Base-by-base conservation (phyloP, 92 coral and sea anemone species). In the Porites evermanni region DNA sequence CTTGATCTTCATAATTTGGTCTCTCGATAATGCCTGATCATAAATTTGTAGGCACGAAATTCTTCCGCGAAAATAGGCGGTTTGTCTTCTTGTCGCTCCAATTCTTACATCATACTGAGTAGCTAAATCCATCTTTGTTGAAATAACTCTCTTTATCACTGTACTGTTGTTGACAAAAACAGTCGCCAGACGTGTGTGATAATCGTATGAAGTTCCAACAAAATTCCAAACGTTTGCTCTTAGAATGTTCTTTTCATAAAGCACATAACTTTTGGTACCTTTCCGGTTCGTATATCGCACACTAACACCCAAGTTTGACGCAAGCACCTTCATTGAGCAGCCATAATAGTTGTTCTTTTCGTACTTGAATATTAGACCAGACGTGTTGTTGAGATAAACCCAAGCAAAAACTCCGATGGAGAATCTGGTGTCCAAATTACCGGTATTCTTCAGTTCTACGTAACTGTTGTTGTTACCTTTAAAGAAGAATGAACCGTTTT, bases 1-100 rank as follows among this genome's bases (percentile, higher is more conserved):
- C 52, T 82, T 69, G 19, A 83, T 68, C 23, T 80, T 64, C 7
- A 80, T 81, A 32, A 88, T 86, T 82, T 88, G 88, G 63, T 88
- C 84, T 65, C 71, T 66, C 0, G 91, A 81, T 81, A 88, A 76
- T 1, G 91, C 83, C 12, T 86, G 87, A 54, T 75, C 83, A 50
- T 74, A 88, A n/a, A 88, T 54, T 69, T 88, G 91, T 17, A 88
- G 32, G 67, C 91, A 88, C 38, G 91, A 88, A 74, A 88, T 76
- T 63, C 74, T 88, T 1, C 92, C 92, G 7, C 72, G 77, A 61
- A 89, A 84, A 32, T 32, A 77, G 1, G 60, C 17, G 10, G 47
- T 78, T 38, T 74, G 71, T 8, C 44, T 78, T 12, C 18, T 84
- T 12, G 70, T 23, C 7, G 82, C 89, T 11, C 89, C 92, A 70